Evolutionary conservation across 92 coral and sea anemone genomes (phyloP), one percentile per base, ranked within the genome.

Genomic region (Heliopora coerulea): DNA sequence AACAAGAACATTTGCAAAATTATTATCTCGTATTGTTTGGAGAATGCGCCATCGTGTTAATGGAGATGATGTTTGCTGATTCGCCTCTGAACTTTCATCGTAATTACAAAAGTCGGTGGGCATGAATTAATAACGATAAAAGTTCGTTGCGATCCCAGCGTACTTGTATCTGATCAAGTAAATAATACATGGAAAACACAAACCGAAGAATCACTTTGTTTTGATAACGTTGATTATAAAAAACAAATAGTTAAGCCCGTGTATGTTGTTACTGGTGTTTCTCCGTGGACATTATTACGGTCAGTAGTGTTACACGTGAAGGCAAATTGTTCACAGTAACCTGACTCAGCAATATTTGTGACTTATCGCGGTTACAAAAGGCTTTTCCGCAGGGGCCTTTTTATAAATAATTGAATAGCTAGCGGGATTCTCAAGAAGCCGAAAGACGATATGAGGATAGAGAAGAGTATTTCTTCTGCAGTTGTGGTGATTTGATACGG

Each of bases 371-470:
- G 75, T 29, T 23, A 40, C 13, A 65, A 65, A 63, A 39, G 3
- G 31, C 39, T 65, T 39, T 68, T 19, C 50, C 54, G 77, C 62
- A 63, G 77, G 63, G 62, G 63, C 49, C 17, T 17, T 29, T 31
- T 32, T 8, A 39, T 70, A 34, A 70, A 70, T 70, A 70, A 70
- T 70, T 70, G 59, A 70, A 70, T 39, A 52, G 77, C 33, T 19
- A 70, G 52, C 49, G 62, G 62, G 77, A 30, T 20, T 34, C 41
- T 49, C 18, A 17, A 30, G 31, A 68, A 49, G 56, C 50, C 26
- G 44, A 54, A 70, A 50, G 5, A 52, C 52, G 42, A 52, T 52
- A 70, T n/a, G 49, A 33, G 26, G n/a, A 15, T 67, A n/a, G 58
- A 67, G 46, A 44, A 67, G 4, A 39, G 29, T 44, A 44, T 49